Percentiles rank a stretch among this genome's conserved stretches.
Evolutionary conservation across 2,888 invertebrate genomes (phyloP).

Genomic region (Aethes cnicana): DNA sequence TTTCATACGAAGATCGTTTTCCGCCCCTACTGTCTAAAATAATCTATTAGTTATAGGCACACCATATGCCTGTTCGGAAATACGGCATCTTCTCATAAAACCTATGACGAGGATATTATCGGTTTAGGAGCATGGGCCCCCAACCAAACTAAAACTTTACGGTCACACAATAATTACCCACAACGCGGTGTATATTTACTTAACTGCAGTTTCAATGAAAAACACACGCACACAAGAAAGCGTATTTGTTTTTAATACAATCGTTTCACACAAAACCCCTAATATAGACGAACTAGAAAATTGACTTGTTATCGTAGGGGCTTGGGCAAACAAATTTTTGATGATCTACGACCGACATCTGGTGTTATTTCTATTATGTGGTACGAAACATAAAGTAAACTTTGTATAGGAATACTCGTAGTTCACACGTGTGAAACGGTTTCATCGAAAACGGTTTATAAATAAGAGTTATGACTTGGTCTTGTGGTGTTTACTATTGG

Average conservation of each 20-base stretch:
- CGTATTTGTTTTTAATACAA: constrained; percentile 51
- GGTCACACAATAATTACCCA: neutral
- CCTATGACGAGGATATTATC: neutral
- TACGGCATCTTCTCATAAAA: neutral
- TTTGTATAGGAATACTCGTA: constrained; percentile 51
- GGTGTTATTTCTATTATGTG: constrained; percentile 61
- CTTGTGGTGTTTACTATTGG: constrained; percentile 10
- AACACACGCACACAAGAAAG: constrained; percentile 15
- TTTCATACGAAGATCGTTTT: too few relatives aligned
- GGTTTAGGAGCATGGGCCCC: neutral
- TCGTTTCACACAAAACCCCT: constrained; percentile 48
- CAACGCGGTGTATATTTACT: constrained; percentile 14
- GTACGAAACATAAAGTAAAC: constrained; percentile 54
- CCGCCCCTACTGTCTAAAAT: too few relatives aligned
- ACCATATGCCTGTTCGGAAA: too few relatives aligned
- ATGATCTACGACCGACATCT: constrained; percentile 52
- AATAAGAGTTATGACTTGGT: constrained; percentile 18
- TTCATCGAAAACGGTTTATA: constrained; percentile 26
- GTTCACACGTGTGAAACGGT: constrained; percentile 45
- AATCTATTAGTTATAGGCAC: too few relatives aligned
- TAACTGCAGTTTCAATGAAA: constrained; percentile 32
- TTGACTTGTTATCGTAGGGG: constrained; percentile 54
- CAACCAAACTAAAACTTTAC: neutral
- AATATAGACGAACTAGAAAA: constrained; percentile 31
- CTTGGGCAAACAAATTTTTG: constrained; percentile 60